Conservation (phyloP, 2,797 vertebrate genomes). For the Myioborus miniatus region DNA sequence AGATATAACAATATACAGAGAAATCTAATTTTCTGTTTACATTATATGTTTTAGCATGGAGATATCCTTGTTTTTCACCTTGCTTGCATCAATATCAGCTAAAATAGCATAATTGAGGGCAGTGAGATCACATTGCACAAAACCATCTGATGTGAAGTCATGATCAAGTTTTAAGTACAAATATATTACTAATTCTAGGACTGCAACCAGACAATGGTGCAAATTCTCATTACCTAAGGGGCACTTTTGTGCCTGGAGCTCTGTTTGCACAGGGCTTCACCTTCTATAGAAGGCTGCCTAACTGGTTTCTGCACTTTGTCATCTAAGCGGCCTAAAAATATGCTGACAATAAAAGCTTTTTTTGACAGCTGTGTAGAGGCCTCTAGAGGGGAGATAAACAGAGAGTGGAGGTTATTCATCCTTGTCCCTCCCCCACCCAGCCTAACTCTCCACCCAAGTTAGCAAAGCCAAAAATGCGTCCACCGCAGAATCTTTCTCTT, state of each 20-base stretch:
- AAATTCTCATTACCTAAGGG: background rate
- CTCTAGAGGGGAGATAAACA: slow-evolving; percentile 52
- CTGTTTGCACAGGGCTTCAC: background rate
- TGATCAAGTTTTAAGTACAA: background rate
- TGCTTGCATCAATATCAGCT: background rate
- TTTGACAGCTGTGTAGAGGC: slow-evolving; percentile 48
- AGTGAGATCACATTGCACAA: background rate
- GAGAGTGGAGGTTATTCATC: slow-evolving; percentile 1
- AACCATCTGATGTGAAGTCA: background rate
- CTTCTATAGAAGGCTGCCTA: background rate
- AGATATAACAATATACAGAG: background rate
- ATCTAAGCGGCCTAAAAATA: slow-evolving; percentile 50
- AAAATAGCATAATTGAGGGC: background rate
- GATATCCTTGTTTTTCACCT: background rate
- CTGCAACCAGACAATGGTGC: background rate
- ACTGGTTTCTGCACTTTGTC: slow-evolving; percentile 58
- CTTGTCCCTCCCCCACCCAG: background rate
- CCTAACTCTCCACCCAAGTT: background rate
- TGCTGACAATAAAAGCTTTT: slow-evolving; percentile 61
- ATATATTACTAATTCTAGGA: background rate
- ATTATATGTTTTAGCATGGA: background rate
- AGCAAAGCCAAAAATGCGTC: slow-evolving; percentile 45
- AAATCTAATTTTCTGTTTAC: background rate
- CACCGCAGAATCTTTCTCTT: slow-evolving; percentile 1
- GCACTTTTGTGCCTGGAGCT: background rate